Base-by-base conservation (phyloP, 2,113 vertebrate species). In the Burhinus bistriatus region DNA sequence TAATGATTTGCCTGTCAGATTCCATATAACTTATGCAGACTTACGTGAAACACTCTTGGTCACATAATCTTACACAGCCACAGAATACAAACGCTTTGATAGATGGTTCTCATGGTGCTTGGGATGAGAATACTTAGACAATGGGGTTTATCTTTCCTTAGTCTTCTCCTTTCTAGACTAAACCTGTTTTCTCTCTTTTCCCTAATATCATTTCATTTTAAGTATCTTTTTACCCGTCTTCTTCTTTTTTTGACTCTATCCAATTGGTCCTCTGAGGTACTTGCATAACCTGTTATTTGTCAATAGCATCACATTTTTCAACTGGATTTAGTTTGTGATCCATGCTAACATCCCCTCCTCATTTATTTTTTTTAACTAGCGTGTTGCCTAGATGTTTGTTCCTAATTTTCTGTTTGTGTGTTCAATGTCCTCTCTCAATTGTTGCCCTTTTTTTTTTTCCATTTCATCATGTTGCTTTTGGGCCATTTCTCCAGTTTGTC, bases 251-350 rank as follows among this genome's bases (percentile, higher is more conserved):
- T 85, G 3, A 34, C 44, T 78, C n/a, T 79, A 2, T 68, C 30
- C 30, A 61, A 10, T 78, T 76, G 32, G 15, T 59, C 16, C 23
- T 79, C 57, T 87, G 65, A 91, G 34, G 76, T 76, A 87, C 57
- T 84, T 62, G 26, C 49, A 59, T 69, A 93, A 71, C 77, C 47
- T 91, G 70, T 57, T 91, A 44, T 70, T 91, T 82, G 36, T 79
- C 91, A 94, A 84, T 52, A 72, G 6, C 44, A 91, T 93, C 38
- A 75, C 11, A 79, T 89, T 94, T 93, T 96, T 91, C 78, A 93
- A 78, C 61, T 84, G 81, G 69, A 52, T 64, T 93, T 91, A 79
- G 83, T 91, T 73, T 95, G 80, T 54, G 29, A 75, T 66, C 47
- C n/a, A 36, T 23, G 84, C 34, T 52, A 72, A 65, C 45, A 19